Base-by-base conservation (phyloP, 2,888 invertebrate species). In the Drosophila dives region DNA sequence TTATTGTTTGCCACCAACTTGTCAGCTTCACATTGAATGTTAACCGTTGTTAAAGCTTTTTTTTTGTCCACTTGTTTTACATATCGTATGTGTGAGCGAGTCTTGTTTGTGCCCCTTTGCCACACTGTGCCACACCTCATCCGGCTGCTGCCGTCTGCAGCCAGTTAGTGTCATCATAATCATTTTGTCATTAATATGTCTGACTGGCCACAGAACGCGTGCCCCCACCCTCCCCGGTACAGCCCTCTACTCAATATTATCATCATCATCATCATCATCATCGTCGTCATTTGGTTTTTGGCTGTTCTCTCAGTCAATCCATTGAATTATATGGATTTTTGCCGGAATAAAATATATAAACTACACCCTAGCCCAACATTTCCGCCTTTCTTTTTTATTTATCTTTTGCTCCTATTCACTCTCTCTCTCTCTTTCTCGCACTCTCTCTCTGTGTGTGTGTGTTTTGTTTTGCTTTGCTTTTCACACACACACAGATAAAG, bases 161-260 rank as follows among this genome's bases (percentile, higher is more conserved):
- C 71, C 81, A 76, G 73, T 80, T 76, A 73, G 86, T 86, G 90
- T 90, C 90, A 89, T 90, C 86, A 90, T 91, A 91, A 91, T 91
- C 89, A 91, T 91, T 89, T 91, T 90, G 90, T 82, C 91, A 91
- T 91, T 90, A 91, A 91, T 91, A 87, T 90, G 89, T 91, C 88
- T 90, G 91, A 84, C 86, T 85, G 88, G 76, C 81, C 84, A 84
- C 85, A 81, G 63, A 78, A 71, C 62, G 68, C 72, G 66, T 69
- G 5, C 29, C 29, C 23, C 20, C 20, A 12, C 20, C 20, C 20
- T 23, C 26, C 42, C 38, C 54, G 36, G 3, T 50, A 54, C 53
- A 59, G 34, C 32, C 48, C 59, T 17, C 8, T 11, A 3, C 38
- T 11, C 50, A 26, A 15, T 34, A 11, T 23, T 17, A 53, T 53